These are phyloP conservation scores for Triplophysa dalaica DNA, from an alignment of 2,113 vertebrate genomes.

Conservation along the genomic window DNA sequence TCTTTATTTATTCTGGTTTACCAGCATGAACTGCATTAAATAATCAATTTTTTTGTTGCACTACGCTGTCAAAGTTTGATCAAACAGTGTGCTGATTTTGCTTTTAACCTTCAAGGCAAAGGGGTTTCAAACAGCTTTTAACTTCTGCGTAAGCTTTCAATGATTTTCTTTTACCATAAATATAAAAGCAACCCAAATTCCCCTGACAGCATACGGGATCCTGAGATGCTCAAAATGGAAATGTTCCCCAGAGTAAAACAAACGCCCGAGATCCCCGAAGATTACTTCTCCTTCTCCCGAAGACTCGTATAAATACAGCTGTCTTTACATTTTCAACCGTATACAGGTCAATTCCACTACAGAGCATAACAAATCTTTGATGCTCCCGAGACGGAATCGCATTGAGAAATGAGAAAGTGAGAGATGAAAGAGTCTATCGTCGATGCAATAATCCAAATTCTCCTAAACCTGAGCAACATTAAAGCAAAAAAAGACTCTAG, in stretches of 20 bases:
- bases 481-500: constrained; percentile 9
- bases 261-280: constrained; percentile 27
- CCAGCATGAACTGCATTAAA: neutral
- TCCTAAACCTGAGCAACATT: neutral
- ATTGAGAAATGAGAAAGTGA: neutral
- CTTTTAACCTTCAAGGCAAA: constrained; percentile 38
- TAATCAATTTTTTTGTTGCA: constrained; percentile 11
- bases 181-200: constrained; percentile 29
- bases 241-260: constrained; percentile 36
- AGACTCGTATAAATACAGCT: constrained; percentile 28
- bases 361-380: constrained; percentile 31
- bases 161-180: neutral
- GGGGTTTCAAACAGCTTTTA: constrained; percentile 22
- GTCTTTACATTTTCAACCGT: constrained; percentile 30
- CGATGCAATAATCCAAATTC: neutral
- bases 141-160: constrained; percentile 31
- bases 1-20: neutral
- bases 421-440: constrained; percentile 22
- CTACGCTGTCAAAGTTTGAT: constrained; percentile 15
- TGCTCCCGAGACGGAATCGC: neutral
- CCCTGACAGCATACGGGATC: constrained; percentile 3
- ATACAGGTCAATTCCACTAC: constrained; percentile 33
- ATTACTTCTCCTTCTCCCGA: constrained; percentile 5
- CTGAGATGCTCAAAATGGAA: constrained; percentile 22
- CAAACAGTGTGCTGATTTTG: constrained; percentile 20